A percentile compares a stretch with the other conserved stretches of the same genome.
phyloP scores from a whole-genome alignment of 1,140 invertebrate genomes.

The Drosophila erecta region DNA sequence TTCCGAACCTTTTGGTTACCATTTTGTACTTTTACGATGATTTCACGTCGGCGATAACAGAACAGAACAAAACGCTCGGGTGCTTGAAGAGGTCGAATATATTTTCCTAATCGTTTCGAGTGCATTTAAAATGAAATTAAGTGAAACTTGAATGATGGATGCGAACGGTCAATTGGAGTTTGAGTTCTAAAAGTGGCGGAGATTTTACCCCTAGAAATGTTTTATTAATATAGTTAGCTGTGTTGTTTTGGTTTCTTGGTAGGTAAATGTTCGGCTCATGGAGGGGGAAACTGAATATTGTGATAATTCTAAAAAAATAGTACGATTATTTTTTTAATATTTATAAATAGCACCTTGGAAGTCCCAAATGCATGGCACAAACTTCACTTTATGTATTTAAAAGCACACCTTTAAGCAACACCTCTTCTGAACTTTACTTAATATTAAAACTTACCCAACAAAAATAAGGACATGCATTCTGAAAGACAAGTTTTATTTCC shows the following conservation, averaged over 20 bases:
- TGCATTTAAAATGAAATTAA: constrained; percentile 70
- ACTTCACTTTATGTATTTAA: not conserved
- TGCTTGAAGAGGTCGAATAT: constrained; percentile 22
- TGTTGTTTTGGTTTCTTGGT: constrained; percentile 6
- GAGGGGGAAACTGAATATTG: no score
- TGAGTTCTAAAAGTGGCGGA: constrained; percentile 13
- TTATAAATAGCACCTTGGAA: no score
- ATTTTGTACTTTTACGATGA: constrained; percentile 56
- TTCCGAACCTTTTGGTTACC: constrained; percentile 48
- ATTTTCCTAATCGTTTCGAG: constrained; percentile 34
- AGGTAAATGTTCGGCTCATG: not conserved
- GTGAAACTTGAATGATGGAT: not conserved
- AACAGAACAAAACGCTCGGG: constrained; percentile 52
- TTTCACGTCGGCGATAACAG: constrained; percentile 43
- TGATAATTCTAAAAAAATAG: no score
- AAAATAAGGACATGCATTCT: constrained; percentile 5
- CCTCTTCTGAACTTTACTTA: constrained; percentile 8
- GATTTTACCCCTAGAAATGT: constrained; percentile 1
- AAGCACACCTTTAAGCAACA: not conserved
- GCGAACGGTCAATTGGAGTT: constrained; percentile 1
- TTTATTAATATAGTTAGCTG: constrained; percentile 1
- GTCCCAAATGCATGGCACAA: no score
- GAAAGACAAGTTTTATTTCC: constrained; percentile 50
- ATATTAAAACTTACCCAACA: constrained; percentile 40
- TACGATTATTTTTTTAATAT: not conserved